phyloP scores from a whole-genome alignment of 2,888 invertebrate genomes.

The Morpho helenor region DNA sequence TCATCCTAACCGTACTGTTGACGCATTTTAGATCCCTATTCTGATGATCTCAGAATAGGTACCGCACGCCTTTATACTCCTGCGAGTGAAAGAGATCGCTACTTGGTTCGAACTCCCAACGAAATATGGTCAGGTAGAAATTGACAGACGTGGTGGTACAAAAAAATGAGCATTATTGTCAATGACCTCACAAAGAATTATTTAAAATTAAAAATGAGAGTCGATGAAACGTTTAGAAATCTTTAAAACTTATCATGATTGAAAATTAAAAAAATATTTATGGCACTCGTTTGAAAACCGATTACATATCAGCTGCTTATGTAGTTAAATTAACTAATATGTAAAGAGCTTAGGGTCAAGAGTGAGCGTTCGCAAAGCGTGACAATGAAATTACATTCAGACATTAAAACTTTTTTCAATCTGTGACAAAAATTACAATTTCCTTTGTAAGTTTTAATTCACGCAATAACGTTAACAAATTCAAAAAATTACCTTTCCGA shows the following conservation, averaged over 20 bases:
- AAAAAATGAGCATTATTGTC: conserved; percentile 16
- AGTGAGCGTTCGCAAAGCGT: conserved; percentile 20
- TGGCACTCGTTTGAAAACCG: conserved; percentile 3
- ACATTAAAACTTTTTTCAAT: too few species aligned
- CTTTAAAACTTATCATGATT: too few species aligned
- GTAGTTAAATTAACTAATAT: conserved; percentile 15
- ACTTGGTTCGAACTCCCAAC: conserved; percentile 28
- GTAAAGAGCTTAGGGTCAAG: conserved; percentile 29
- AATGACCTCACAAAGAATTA: conserved; percentile 10
- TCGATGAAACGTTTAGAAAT: too few species aligned
- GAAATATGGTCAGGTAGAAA: conserved; percentile 45
- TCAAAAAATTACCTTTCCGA: conserved; percentile 28
- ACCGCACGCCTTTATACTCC: conserved; percentile 24
- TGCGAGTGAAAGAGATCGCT: conserved; percentile 32
- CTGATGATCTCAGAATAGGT: conserved; percentile 35
- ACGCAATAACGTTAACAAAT: conserved; percentile 2
- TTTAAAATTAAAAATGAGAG: conserved; percentile 10
- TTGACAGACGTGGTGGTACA: conserved; percentile 34
- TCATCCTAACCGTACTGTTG: conserved; percentile 24
- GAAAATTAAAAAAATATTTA: neutral
- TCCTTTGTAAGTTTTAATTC: neutral
- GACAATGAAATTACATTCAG: conserved; percentile 3
- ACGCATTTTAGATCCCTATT: conserved; percentile 33
- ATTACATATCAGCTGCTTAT: conserved; percentile 17
- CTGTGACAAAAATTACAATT: conserved; percentile 1